Evolutionary conservation across 2,797 vertebrate species (phyloP).

Genomic region (Propithecus perrieri): DNA sequence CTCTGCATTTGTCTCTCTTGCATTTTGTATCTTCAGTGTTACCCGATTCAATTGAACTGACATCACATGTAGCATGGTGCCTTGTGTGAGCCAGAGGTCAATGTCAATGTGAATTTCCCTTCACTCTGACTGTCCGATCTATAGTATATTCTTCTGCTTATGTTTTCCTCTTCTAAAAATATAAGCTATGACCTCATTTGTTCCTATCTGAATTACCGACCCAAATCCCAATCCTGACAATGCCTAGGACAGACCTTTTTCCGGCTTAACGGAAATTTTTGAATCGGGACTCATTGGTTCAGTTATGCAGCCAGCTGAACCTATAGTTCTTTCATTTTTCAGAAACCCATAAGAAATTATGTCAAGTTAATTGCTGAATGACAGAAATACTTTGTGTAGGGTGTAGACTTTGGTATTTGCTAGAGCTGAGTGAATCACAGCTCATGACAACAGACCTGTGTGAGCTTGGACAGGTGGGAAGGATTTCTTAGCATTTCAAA

Average conservation of each 20-base stretch:
- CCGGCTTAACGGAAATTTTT: neutral
- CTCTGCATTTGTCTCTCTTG: neutral
- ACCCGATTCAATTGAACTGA: neutral
- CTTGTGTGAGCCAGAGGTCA: neutral
- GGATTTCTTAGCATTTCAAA: rapidly evolving
- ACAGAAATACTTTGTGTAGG: neutral
- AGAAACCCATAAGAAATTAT: neutral
- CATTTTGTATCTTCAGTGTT: neutral
- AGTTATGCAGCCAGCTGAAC: too few relatives aligned
- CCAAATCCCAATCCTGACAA: neutral
- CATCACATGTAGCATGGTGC: too few relatives aligned
- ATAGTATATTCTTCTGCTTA: neutral
- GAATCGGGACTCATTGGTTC: rapidly evolving
- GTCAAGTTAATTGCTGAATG: neutral
- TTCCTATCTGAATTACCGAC: neutral
- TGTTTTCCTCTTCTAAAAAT: neutral
- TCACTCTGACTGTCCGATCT: neutral
- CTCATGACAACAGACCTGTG: neutral
- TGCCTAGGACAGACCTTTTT: neutral
- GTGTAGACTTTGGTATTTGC: neutral
- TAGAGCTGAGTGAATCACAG: neutral
- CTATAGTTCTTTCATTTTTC: neutral
- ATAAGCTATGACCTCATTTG: neutral
- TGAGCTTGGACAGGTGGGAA: neutral
- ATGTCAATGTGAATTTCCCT: rapidly evolving